phyloP scores from a whole-genome alignment of 2,888 invertebrate genomes.

The Drosophila pegasa region DNA sequence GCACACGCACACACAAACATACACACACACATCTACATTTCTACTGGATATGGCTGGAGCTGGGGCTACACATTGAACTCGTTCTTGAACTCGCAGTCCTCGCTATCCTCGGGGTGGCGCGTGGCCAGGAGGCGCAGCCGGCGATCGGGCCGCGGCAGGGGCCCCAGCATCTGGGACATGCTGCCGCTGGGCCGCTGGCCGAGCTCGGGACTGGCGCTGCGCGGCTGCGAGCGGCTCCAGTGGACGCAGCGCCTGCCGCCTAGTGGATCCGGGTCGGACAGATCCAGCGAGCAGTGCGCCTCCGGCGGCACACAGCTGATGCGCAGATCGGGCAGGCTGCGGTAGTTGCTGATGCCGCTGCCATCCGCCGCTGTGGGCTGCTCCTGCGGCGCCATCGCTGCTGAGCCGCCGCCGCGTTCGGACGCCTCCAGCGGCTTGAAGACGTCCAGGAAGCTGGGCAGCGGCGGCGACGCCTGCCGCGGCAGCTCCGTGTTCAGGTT shows the following conservation, averaged over 20 bases:
- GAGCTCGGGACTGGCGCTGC: neutral
- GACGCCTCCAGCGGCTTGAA: conserved; percentile 25
- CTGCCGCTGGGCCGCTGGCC: neutral
- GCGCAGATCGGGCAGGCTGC: conserved; percentile 47
- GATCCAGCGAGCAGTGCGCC: neutral
- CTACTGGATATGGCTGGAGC: neutral
- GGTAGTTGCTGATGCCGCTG: conserved; percentile 22
- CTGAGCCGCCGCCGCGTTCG: neutral
- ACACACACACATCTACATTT: neutral
- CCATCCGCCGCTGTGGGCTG: neutral
- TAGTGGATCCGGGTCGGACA: conserved; percentile 3
- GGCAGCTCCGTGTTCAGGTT: conserved; percentile 21
- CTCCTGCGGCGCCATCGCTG: neutral
- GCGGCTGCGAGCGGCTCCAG: conserved; percentile 32
- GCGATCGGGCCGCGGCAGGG: conserved; percentile 40
- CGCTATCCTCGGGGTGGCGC: neutral
- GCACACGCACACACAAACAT: neutral
- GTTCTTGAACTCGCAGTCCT: conserved; percentile 7
- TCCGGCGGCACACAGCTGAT: neutral
- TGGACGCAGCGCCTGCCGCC: conserved; percentile 33
- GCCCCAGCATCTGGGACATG: conserved; percentile 23
- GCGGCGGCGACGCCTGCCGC: neutral
- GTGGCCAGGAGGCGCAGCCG: conserved; percentile 10
- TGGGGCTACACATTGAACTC: conserved; percentile 51
- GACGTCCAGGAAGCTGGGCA: conserved; percentile 52